Conservation (phyloP, 2,113 vertebrate genomes). For the Tringa solitaria region DNA sequence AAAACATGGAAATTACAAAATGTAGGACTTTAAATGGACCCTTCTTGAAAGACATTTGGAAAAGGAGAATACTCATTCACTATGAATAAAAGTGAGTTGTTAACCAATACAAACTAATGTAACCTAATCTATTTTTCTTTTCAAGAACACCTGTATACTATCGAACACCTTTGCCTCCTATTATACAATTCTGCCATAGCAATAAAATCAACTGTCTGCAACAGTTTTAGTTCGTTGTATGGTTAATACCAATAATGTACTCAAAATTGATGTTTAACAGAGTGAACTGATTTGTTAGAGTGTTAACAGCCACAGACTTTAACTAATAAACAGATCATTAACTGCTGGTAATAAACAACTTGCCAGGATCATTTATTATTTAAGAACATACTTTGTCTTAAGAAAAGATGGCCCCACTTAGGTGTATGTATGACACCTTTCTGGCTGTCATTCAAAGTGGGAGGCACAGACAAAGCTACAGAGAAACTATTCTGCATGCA, state of each 20-base stretch:
- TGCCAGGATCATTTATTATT: conserved; percentile 78
- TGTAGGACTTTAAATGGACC: neutral
- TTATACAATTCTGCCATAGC: neutral
- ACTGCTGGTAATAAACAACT: conserved; percentile 75
- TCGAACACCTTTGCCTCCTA: conserved; percentile 20
- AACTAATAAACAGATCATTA: conserved; percentile 77
- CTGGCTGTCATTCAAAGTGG: neutral
- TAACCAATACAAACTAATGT: conserved; percentile 15
- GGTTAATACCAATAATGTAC: conserved; percentile 72
- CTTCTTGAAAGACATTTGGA: neutral
- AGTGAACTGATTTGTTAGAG: conserved; percentile 64
- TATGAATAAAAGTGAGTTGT: neutral
- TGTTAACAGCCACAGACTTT: conserved; percentile 72
- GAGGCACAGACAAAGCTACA: neutral
- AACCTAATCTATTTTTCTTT: conserved; percentile 3
- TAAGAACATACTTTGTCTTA: conserved; percentile 60
- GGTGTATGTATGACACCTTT: conserved; percentile 16
- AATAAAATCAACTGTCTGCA: conserved; percentile 75
- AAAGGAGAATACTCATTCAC: neutral
- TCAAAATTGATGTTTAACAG: conserved; percentile 77
- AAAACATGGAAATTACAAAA: neutral
- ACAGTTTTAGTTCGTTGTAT: conserved; percentile 66
- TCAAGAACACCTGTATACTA: neutral
- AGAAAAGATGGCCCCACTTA: neutral
- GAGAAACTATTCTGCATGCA: neutral